Percentiles rank a stretch among this genome's conserved stretches.
Evolutionary conservation across 2,888 invertebrate genomes (phyloP).

Genomic region (Agrilus mali): DNA sequence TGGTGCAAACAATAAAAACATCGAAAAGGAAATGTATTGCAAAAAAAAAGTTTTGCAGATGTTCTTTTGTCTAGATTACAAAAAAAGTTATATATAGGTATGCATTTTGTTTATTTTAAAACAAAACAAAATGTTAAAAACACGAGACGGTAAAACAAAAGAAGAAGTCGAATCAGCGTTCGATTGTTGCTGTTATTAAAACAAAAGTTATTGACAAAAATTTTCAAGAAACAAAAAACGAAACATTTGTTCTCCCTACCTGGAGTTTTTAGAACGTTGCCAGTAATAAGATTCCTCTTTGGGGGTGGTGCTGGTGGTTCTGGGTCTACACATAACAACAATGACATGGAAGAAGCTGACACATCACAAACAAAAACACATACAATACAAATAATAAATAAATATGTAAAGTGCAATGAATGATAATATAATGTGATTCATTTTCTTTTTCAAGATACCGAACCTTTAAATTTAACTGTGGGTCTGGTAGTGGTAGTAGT

Average conservation of each 20-base stretch:
- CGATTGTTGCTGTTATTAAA: not conserved
- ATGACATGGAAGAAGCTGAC: conserved; percentile 4
- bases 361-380: conserved; percentile 1
- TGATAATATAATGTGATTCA: conserved; percentile 9
- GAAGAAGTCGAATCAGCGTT: too few species aligned
- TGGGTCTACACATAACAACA: conserved; percentile 40
- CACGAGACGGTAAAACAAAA: too few species aligned
- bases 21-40: too few species aligned
- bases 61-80: too few species aligned
- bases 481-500: conserved; percentile 45
- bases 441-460: conserved; percentile 21
- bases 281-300: conserved; percentile 42
- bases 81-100: too few species aligned
- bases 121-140: too few species aligned
- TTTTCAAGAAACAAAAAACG: conserved; percentile 2
- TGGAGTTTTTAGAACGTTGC: conserved; percentile 41
- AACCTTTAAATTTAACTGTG: conserved; percentile 66
- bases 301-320: conserved; percentile 52
- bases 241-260: conserved; percentile 34
- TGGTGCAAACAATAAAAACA: too few species aligned
- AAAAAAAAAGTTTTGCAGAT: too few species aligned
- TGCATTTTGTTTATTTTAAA: too few species aligned
- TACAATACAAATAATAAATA: conserved; percentile 4
- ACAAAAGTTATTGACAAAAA: not conserved
- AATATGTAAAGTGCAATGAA: conserved; percentile 10